Evolutionary conservation across 2,797 vertebrate genomes (phyloP), one percentile per base, ranked within the genome.

Genomic region (Peromyscus aztecus): DNA sequence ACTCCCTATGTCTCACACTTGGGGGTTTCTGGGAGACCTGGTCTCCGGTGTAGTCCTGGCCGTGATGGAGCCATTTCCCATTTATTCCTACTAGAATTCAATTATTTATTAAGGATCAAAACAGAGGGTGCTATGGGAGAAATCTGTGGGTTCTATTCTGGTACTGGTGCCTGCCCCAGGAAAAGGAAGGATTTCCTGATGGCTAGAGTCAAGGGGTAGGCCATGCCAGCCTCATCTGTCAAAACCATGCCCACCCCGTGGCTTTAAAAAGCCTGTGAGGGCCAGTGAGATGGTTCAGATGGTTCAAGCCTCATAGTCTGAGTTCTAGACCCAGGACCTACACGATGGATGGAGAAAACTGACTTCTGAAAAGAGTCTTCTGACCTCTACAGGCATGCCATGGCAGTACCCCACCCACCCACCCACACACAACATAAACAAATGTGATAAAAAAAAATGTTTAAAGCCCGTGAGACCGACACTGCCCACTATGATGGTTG

Each of bases 91-190:
- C 4, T 11, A 73, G 14, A 11, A 14, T n/a, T 19, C 0, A 16
- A 0, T 31, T 1, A 3, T 14, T 69, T n/a, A 3, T 75, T 37
- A 52, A 40, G 31, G 23, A 61, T 24, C 0, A 17, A 24, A 2
- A 40, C 6, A 24, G 71, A 10, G 34, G 37, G 55, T 16, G 21
- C 29, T 61, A 10, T 37, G 29, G 40, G 34, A 78, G 3, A 59
- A 29, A 5, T 0, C 1, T 4, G 31, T 4, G 49, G 55, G 31
- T 23, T 59, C 61, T 8, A 0, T 1, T 17, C 0, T 2, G 21
- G 6, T 0, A 3, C 46, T 4, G 24, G 73, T 11, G 55, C 46
- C 31, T 2, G 7, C 17, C 57, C 55, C 0, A 11, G 6, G n/a
- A 17, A 55, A 57, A 49, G 8, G 27, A 82, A 69, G 29, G 29